Evolutionary conservation across 2,113 vertebrate genomes (phyloP).

Genomic region (Rhizomys pruinosus): DNA sequence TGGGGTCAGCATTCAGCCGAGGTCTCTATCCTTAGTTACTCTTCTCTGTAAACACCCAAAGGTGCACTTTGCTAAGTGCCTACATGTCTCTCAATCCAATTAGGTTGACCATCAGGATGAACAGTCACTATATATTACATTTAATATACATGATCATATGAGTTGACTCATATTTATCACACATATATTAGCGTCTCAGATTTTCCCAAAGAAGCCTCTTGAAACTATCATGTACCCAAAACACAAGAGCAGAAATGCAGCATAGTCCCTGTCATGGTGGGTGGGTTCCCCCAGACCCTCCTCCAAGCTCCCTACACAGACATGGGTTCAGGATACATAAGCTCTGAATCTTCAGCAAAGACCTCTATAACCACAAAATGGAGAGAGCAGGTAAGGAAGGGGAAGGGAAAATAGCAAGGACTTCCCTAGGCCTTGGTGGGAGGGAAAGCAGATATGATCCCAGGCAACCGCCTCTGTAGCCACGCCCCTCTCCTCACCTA

Average conservation of each 20-base stretch:
- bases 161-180: not conserved
- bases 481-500: not conserved
- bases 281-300: too few species aligned
- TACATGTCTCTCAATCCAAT: not conserved
- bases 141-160: fast-evolving
- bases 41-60: not conserved
- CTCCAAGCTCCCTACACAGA: not conserved
- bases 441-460: not conserved
- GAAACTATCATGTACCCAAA: fast-evolving
- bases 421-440: not conserved
- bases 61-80: not conserved
- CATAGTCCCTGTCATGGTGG: fast-evolving
- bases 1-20: not conserved
- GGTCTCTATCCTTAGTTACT: not conserved
- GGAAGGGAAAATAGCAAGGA: not conserved
- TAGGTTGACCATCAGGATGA: not conserved
- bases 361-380: too few species aligned
- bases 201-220: not conserved
- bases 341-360: not conserved
- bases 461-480: too few species aligned
- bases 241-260: too few species aligned
- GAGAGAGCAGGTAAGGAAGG: not conserved
- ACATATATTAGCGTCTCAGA: not conserved
- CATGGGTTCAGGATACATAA: not conserved
- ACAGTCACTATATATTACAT: not conserved